phyloP scores from a whole-genome alignment of 2,888 invertebrate species.

The Drosophila nr. fundita region DNA sequence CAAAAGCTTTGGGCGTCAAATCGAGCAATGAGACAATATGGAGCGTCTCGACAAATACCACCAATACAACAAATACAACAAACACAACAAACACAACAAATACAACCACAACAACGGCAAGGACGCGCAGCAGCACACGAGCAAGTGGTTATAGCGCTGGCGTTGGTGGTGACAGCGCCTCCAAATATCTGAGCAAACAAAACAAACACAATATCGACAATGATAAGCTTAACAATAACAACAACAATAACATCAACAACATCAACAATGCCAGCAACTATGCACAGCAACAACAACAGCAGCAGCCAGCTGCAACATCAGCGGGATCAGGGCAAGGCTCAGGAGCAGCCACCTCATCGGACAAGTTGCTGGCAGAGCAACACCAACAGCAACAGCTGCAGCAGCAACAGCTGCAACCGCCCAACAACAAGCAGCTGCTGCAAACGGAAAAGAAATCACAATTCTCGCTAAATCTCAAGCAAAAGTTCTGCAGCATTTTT shows the following conservation, averaged over 20 bases:
- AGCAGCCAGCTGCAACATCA: slow-evolving; percentile 22
- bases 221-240: slow-evolving; percentile 68
- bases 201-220: slow-evolving; percentile 70
- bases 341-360: slow-evolving; percentile 37
- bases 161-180: slow-evolving; percentile 35
- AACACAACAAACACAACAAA: slow-evolving; percentile 67
- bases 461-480: slow-evolving; percentile 91
- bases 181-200: slow-evolving; percentile 72
- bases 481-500: slow-evolving; percentile 94
- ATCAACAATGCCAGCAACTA: slow-evolving; percentile 37
- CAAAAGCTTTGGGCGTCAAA: slow-evolving; percentile 70
- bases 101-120: slow-evolving; percentile 70
- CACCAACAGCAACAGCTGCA: slow-evolving; percentile 27
- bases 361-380: slow-evolving; percentile 27
- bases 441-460: slow-evolving; percentile 88
- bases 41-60: slow-evolving; percentile 77
- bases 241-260: slow-evolving; percentile 59
- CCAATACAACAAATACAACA: slow-evolving; percentile 64
- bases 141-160: slow-evolving; percentile 21
- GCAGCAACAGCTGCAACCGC: slow-evolving; percentile 22
- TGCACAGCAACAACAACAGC: slow-evolving; percentile 40
- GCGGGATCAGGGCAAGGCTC: slow-evolving; percentile 1
- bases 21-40: slow-evolving; percentile 82
- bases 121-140: slow-evolving; percentile 69
- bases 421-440: slow-evolving; percentile 75